A percentile compares a stretch with the other conserved stretches of the same genome.
Conservation (phyloP, 2,888 invertebrate species). For the Sphaerophoria taeniata region DNA sequence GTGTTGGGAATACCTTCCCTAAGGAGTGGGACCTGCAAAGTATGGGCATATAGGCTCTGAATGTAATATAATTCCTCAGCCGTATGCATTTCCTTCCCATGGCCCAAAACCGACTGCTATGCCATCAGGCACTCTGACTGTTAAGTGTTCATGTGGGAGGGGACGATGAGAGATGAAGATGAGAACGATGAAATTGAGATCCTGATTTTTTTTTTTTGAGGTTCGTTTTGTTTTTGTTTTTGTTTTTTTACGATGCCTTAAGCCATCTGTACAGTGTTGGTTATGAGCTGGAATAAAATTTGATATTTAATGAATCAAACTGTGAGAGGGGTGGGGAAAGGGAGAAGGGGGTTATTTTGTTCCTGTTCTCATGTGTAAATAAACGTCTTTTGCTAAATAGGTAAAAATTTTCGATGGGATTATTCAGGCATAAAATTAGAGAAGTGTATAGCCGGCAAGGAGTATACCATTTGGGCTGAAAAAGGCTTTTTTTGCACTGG, state of each 20-base stretch:
- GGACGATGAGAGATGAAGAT: background rate
- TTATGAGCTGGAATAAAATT: constrained; percentile 54
- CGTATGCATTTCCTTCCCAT: constrained; percentile 60
- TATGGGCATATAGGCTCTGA: constrained; percentile 65
- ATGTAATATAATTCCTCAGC: constrained; percentile 71
- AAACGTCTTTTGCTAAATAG: constrained; percentile 7
- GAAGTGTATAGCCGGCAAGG: background rate
- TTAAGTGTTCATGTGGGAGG: constrained; percentile 56
- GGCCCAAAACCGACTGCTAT: background rate
- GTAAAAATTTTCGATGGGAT: constrained; percentile 1
- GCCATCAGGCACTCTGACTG: constrained; percentile 35
- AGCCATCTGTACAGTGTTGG: constrained; percentile 8
- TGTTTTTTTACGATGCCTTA: background rate
- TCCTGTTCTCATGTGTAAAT: background rate
- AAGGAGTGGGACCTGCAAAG: constrained; percentile 61
- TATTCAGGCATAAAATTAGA: constrained; percentile 7
- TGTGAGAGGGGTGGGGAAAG: constrained; percentile 3
- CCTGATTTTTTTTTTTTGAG: constrained; percentile 6
- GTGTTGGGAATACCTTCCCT: constrained; percentile 30
- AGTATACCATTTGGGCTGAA: background rate
- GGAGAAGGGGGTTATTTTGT: background rate
- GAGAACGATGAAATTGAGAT: constrained; percentile 33
- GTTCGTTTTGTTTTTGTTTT: no score
- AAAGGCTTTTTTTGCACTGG: background rate
- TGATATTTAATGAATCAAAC: constrained; percentile 70